Percentiles rank a stretch among this genome's conserved stretches.
Evolutionary conservation across 2,888 invertebrate species (phyloP).

Genomic region (Anaspis maculata): DNA sequence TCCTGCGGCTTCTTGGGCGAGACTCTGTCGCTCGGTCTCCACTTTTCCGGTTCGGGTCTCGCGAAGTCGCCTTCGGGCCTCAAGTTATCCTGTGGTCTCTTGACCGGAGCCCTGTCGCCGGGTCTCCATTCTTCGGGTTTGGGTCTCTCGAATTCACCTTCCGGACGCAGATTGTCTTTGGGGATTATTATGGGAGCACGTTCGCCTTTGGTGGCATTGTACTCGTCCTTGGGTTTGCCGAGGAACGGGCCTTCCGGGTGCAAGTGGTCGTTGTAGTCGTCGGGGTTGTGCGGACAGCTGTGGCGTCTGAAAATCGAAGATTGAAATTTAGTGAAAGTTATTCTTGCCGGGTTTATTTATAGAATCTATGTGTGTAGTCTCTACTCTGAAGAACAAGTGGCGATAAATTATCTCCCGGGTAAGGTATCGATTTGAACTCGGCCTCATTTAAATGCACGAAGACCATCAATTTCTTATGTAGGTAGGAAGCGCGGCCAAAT

Average conservation of each 20-base stretch:
- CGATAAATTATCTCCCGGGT: too few relatives aligned
- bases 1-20: conserved; percentile 44
- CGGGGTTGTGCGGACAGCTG: conserved; percentile 64
- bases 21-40: conserved; percentile 36
- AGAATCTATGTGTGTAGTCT: too few relatives aligned
- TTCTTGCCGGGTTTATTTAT: too few relatives aligned
- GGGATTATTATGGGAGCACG: conserved; percentile 39
- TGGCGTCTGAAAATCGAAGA: conserved; percentile 59
- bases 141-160: conserved; percentile 42
- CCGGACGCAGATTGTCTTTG: conserved; percentile 43
- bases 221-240: conserved; percentile 46
- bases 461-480: too few relatives aligned
- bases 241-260: conserved; percentile 59
- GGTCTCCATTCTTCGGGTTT: conserved; percentile 28
- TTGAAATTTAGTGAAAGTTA: too few relatives aligned
- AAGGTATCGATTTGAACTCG: too few relatives aligned
- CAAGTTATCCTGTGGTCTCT: conserved; percentile 52
- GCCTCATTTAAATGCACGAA: too few relatives aligned
- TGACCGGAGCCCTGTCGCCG: conserved; percentile 44
- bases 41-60: conserved; percentile 11
- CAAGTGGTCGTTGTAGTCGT: conserved; percentile 61
- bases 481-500: too few relatives aligned
- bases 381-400: too few relatives aligned
- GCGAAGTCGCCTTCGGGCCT: conserved; percentile 49
- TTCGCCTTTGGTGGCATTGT: conserved; percentile 40